Percentiles rank a stretch among this genome's conserved stretches.
phyloP scores from a whole-genome alignment of 2,888 invertebrate genomes.

The Lypha dubia region DNA sequence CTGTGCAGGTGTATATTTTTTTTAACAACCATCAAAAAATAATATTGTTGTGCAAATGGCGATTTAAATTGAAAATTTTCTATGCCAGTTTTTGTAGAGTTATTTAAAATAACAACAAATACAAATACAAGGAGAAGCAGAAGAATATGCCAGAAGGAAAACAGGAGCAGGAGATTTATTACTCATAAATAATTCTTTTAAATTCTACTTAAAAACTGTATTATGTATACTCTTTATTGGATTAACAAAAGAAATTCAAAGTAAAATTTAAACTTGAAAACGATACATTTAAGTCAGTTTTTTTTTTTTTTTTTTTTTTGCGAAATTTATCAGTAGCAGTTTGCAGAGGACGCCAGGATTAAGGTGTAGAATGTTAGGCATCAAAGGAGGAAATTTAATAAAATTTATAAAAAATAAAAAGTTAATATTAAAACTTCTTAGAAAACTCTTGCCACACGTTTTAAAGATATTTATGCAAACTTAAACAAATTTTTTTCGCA shows the following conservation, averaged over 20 bases:
- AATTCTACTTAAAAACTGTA: not conserved
- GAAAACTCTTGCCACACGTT: too few species aligned
- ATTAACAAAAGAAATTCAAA: not conserved
- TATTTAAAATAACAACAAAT: not conserved
- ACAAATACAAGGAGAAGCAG: not conserved
- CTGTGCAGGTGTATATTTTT: not conserved
- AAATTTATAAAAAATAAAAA: too few species aligned
- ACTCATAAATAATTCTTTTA: slow-evolving; percentile 2
- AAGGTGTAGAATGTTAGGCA: too few species aligned
- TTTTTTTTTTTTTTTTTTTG: too few species aligned
- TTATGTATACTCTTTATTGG: not conserved
- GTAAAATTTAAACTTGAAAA: not conserved
- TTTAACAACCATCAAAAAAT: not conserved
- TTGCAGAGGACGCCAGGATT: too few species aligned
- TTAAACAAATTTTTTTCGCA: too few species aligned
- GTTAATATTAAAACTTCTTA: too few species aligned
- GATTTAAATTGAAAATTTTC: not conserved
- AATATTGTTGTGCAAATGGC: not conserved
- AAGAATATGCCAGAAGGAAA: too few species aligned
- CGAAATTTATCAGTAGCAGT: too few species aligned
- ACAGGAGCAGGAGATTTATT: too few species aligned
- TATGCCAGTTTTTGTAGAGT: not conserved
- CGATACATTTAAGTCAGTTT: not conserved
- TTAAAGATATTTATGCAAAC: too few species aligned
- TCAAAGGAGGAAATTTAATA: too few species aligned